A percentile compares a stretch with the other conserved stretches of the same genome.
phyloP scores from a whole-genome alignment of 2,797 vertebrate species.

The Myripristis jacobus region DNA sequence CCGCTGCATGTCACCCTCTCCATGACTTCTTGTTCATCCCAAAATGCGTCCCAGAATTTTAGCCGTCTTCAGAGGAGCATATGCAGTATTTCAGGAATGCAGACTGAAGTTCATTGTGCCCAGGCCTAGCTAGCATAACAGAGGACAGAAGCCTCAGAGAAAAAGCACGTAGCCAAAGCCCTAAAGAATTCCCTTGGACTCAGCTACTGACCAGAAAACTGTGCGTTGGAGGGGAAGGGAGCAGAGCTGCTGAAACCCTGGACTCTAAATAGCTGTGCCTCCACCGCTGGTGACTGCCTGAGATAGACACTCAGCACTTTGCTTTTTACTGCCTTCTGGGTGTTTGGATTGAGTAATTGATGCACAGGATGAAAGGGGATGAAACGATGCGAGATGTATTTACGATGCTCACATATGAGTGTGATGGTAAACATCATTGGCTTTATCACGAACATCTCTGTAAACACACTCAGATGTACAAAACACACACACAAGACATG shows the following conservation, averaged over 20 bases:
- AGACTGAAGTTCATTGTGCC: conserved; percentile 73
- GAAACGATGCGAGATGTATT: conserved; percentile 28
- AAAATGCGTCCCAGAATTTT: conserved; percentile 59
- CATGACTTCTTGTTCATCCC: conserved; percentile 53
- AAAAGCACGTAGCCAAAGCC: conserved; percentile 75
- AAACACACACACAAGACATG: background rate
- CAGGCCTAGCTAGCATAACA: conserved; percentile 68
- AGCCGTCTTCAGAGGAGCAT: conserved; percentile 59
- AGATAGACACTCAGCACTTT: conserved; percentile 58
- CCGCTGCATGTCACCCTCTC: conserved; percentile 43
- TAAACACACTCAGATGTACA: background rate
- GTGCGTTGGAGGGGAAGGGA: conserved; percentile 61
- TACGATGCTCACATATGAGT: conserved; percentile 8
- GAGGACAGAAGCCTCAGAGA: conserved; percentile 78
- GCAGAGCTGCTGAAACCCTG: conserved; percentile 66
- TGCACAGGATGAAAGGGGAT: too few species aligned
- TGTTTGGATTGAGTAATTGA: conserved; percentile 31
- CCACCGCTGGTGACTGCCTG: conserved; percentile 46
- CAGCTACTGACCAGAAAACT: conserved; percentile 69
- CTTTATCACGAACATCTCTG: background rate
- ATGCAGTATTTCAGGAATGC: conserved; percentile 79
- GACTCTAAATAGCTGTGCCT: conserved; percentile 67
- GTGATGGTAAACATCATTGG: conserved; percentile 6
- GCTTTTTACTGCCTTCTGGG: conserved; percentile 34
- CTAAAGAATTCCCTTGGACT: conserved; percentile 78